phyloP scores from a whole-genome alignment of 2,888 invertebrate genomes.

The Andrena chrysosceles region DNA sequence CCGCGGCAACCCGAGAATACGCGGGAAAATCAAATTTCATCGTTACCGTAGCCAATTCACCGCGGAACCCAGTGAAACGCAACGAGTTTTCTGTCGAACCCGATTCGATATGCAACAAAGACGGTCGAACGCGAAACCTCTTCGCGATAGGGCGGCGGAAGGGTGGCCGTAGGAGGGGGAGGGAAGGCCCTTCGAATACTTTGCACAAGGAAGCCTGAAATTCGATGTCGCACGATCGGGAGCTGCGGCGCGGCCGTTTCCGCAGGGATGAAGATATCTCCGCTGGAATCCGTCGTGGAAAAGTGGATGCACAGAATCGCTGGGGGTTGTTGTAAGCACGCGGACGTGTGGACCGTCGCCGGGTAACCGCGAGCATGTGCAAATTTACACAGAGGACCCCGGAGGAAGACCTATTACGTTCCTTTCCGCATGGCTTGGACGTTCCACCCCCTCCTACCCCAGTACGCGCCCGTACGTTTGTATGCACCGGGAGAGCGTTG shows the following conservation, averaged over 20 bases:
- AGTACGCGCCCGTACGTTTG: neutral
- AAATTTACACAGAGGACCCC: conserved; percentile 71
- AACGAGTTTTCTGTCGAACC: conserved; percentile 17
- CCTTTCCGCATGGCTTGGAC: conserved; percentile 46
- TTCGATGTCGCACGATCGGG: conserved; percentile 46
- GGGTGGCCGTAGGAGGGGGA: neutral
- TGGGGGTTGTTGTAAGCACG: conserved; percentile 38
- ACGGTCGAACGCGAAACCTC: conserved; percentile 13
- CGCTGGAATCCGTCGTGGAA: conserved; percentile 51
- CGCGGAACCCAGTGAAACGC: conserved; percentile 10
- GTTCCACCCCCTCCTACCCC: no score
- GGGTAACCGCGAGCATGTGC: conserved; percentile 69
- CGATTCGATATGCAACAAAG: conserved; percentile 24
- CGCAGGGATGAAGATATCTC: conserved; percentile 46
- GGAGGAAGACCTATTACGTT: conserved; percentile 73
- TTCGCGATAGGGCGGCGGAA: neutral
- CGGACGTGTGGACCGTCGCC: conserved; percentile 56
- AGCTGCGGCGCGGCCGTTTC: conserved; percentile 22
- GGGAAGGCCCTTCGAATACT: neutral
- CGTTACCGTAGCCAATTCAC: neutral
- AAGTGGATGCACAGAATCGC: conserved; percentile 54
- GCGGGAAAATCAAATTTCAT: conserved; percentile 24
- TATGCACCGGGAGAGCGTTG: conserved; percentile 12
- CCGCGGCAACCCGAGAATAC: neutral
- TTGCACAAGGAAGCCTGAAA: conserved; percentile 22